Conservation (phyloP, 1,140 invertebrate species). For the Spodoptera frugiperda region DNA sequence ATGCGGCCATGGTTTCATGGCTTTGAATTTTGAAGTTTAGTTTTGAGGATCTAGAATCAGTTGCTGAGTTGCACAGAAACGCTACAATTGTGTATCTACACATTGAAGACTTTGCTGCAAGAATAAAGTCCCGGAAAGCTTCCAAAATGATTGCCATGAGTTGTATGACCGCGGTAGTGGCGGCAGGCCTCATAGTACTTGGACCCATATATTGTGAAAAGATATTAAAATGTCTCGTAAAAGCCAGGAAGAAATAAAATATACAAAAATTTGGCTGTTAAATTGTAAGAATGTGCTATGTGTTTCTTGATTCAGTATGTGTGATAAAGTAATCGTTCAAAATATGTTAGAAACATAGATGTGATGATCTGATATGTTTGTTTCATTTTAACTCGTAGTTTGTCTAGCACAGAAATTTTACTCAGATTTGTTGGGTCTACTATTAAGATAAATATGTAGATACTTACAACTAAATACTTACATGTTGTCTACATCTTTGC, state of each 20-base stretch:
- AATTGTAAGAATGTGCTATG: neutral
- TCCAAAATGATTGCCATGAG: constrained; percentile 71
- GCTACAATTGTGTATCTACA: no score
- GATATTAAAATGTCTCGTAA: constrained; percentile 63
- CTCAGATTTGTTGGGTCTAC: no score
- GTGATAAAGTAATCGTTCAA: neutral
- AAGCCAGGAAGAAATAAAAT: constrained; percentile 44
- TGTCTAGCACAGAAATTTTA: constrained; percentile 59
- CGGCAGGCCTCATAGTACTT: constrained; percentile 59
- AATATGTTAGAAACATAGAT: neutral
- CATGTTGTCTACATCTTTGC: no score
- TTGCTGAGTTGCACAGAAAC: no score
- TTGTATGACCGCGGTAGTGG: constrained; percentile 59
- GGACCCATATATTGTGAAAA: constrained; percentile 71
- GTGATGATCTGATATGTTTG: constrained; percentile 57
- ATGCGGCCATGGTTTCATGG: no score
- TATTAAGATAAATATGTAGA: no score
- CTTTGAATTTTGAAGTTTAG: neutral
- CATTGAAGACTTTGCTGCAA: constrained; percentile 46
- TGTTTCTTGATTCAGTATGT: neutral
- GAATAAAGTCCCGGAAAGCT: no score
- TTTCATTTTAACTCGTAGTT: constrained; percentile 49
- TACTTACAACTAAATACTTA: no score
- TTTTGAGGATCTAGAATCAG: no score
- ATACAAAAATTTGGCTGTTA: constrained; percentile 10